Conservation (phyloP, 2,888 invertebrate species). For the Tolmerus cingulatus region DNA sequence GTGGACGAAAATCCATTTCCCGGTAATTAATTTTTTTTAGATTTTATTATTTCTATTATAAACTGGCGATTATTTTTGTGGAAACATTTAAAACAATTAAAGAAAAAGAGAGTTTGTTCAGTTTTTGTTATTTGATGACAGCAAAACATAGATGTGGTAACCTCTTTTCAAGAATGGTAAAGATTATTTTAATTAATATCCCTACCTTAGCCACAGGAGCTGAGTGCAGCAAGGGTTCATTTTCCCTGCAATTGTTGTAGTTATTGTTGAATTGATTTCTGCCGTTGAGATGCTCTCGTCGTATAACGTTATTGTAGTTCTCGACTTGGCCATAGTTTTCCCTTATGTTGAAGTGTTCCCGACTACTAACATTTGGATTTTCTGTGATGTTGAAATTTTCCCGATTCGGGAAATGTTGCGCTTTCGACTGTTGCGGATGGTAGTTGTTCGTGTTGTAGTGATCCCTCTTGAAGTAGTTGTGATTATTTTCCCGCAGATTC, state of each 20-base stretch:
- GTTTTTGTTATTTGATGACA: background rate
- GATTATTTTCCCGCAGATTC: slow-evolving; percentile 60
- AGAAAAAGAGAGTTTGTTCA: too few species aligned
- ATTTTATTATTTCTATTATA: too few species aligned
- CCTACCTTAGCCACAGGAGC: slow-evolving; percentile 63
- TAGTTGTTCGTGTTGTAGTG: slow-evolving; percentile 50
- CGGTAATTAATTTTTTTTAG: too few species aligned
- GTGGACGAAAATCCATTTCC: too few species aligned
- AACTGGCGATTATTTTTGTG: too few species aligned
- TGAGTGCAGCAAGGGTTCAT: slow-evolving; percentile 63
- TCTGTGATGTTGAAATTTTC: slow-evolving; percentile 63
- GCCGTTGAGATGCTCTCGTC: slow-evolving; percentile 51
- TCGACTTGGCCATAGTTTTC: slow-evolving; percentile 55
- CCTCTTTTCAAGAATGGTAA: background rate
- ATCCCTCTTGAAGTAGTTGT: slow-evolving; percentile 50
- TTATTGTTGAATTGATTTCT: slow-evolving; percentile 56
- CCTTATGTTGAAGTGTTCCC: slow-evolving; percentile 55
- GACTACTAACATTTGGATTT: slow-evolving; percentile 58
- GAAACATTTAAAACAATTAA: background rate
- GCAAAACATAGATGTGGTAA: background rate
- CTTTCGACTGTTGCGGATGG: slow-evolving; percentile 51
- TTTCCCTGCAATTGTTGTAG: slow-evolving; percentile 62
- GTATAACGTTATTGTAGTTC: slow-evolving; percentile 55
- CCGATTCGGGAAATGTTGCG: slow-evolving; percentile 56
- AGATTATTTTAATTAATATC: background rate